These are phyloP conservation scores for Branchipolynoe longqiensis DNA, from an alignment of 2,888 invertebrate genomes.

Conservation along the genomic window DNA sequence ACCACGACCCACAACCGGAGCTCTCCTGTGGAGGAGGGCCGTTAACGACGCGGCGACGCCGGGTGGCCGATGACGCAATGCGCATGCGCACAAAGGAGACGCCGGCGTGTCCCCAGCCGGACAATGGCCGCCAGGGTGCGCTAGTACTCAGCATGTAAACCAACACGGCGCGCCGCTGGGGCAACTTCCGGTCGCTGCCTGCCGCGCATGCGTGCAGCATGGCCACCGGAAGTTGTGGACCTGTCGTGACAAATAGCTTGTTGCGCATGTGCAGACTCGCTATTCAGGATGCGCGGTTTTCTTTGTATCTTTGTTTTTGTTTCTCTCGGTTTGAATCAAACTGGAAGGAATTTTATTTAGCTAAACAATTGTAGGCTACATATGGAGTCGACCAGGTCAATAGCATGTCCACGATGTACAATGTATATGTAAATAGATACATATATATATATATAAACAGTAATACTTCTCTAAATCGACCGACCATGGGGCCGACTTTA, in stretches of 20 bases:
- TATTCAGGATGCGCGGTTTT: no score
- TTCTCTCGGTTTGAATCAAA: no score
- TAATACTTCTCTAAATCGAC: no score
- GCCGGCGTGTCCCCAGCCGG: not conserved
- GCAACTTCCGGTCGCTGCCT: not conserved
- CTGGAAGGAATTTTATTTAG: no score
- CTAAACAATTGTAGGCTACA: no score
- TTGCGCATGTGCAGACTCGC: no score
- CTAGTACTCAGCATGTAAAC: not conserved
- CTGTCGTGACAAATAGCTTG: not conserved
- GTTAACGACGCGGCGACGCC: constrained; percentile 8
- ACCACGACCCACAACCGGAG: not conserved
- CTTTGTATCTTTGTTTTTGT: no score
- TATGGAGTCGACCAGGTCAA: no score
- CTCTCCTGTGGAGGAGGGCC: constrained; percentile 20
- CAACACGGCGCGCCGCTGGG: constrained; percentile 5
- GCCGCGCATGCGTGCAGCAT: not conserved
- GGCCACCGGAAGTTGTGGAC: not conserved
- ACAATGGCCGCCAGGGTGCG: not conserved
- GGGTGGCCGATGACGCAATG: not conserved
- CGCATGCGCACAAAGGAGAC: not conserved
- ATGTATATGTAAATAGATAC: no score
- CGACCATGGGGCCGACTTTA: no score
- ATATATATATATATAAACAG: no score
- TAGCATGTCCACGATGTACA: no score